Conservation (phyloP, 92 coral and sea anemone species). For the Epizoanthus rinbou region DNA sequence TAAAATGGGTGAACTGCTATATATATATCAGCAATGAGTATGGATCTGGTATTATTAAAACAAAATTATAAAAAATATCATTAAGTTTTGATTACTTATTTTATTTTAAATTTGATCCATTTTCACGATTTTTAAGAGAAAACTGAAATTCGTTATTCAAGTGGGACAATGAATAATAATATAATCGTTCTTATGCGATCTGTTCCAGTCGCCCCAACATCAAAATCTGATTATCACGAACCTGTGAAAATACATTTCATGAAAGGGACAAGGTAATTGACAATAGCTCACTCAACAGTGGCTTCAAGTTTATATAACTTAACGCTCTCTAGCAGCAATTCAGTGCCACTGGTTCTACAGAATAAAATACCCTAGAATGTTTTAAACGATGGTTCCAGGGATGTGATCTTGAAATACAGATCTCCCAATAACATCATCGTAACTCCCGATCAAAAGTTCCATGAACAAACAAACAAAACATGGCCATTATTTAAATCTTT, state of each 20-base stretch:
- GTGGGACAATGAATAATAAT: neutral
- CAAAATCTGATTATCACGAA: neutral
- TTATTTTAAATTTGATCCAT: neutral
- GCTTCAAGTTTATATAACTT: too few species aligned
- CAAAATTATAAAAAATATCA: neutral
- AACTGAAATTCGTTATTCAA: neutral
- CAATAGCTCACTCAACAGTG: conserved; percentile 26
- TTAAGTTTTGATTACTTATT: neutral
- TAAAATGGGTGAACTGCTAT: too few species aligned
- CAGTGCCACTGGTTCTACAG: neutral
- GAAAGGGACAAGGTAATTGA: neutral
- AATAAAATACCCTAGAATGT: neutral
- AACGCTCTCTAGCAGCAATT: too few species aligned
- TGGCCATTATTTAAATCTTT: neutral
- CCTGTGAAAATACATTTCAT: neutral
- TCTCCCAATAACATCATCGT: neutral
- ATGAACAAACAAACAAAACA: neutral
- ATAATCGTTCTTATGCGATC: neutral
- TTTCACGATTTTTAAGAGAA: neutral
- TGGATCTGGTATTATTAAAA: neutral
- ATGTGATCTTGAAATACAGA: conserved; percentile 9
- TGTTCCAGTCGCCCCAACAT: neutral
- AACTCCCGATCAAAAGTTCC: neutral
- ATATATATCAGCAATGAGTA: too few species aligned
- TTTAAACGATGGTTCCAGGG: neutral